phyloP scores from a whole-genome alignment of 2,888 invertebrate genomes.

The Cacoxenus indagator region DNA sequence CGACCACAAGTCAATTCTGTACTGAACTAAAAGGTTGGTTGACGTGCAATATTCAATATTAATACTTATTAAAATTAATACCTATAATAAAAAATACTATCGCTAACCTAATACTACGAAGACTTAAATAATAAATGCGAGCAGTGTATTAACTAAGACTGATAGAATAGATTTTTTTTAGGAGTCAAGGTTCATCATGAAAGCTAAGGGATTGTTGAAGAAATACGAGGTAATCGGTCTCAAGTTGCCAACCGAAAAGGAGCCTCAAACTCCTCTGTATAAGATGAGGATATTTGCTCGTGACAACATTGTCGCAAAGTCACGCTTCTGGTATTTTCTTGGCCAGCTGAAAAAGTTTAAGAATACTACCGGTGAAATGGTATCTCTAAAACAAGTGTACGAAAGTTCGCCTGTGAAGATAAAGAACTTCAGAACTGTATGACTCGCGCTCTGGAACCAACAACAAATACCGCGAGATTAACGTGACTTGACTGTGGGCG shows the following conservation, averaged over 20 bases:
- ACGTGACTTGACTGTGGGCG: slow-evolving; percentile 94
- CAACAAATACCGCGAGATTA: slow-evolving; percentile 99
- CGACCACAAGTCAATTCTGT: no score
- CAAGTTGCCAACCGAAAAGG: slow-evolving; percentile 94
- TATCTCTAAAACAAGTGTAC: slow-evolving; percentile 89
- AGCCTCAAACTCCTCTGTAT: slow-evolving; percentile 94
- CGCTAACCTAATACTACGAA: no score
- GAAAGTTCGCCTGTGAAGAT: slow-evolving; percentile 95
- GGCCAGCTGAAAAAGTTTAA: slow-evolving; percentile 98
- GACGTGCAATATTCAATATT: no score
- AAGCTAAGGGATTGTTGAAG: no score
- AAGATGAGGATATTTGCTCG: slow-evolving; percentile 99
- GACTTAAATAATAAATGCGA: no score
- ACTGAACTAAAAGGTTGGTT: no score
- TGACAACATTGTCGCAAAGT: slow-evolving; percentile 97
- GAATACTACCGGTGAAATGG: slow-evolving; percentile 99
- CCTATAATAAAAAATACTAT: no score
- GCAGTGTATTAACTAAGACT: no score
- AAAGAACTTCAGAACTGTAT: slow-evolving; percentile 99
- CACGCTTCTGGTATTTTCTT: slow-evolving; percentile 99
- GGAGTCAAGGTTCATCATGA: no score
- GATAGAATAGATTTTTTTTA: no score
- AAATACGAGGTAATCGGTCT: slow-evolving; percentile 99
- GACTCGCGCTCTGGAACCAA: slow-evolving; percentile 99
- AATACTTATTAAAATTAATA: no score